Percentiles rank a stretch among this genome's conserved stretches.
phyloP scores from a whole-genome alignment of 2,113 vertebrate species.

The Castor canadensis region DNA sequence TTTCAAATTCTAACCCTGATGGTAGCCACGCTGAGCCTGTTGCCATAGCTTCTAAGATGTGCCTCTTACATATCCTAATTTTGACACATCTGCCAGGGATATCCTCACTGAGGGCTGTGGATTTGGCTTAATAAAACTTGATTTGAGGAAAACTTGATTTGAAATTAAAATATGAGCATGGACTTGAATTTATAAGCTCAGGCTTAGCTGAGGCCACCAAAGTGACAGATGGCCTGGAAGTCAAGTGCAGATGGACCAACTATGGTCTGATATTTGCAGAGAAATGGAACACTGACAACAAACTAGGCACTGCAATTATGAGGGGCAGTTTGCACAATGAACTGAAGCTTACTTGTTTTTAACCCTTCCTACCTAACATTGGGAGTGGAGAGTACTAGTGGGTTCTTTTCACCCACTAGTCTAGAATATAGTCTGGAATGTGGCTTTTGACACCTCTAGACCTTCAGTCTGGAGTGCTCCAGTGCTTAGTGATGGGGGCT shows the following conservation, averaged over 20 bases:
- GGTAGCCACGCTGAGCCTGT: neutral
- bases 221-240: slow-evolving; percentile 91
- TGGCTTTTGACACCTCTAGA: slow-evolving; percentile 91
- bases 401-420: slow-evolving; percentile 88
- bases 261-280: slow-evolving; percentile 90
- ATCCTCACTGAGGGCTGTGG: slow-evolving; percentile 61
- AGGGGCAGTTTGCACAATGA: slow-evolving; percentile 88
- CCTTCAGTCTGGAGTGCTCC: slow-evolving; percentile 87
- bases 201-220: slow-evolving; percentile 91
- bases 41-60: neutral
- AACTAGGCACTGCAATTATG: slow-evolving; percentile 90
- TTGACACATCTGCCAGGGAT: neutral
- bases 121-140: slow-evolving; percentile 91
- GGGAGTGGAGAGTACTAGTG: slow-evolving; percentile 85
- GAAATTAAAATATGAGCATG: slow-evolving; percentile 93
- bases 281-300: slow-evolving; percentile 92
- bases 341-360: slow-evolving; percentile 91
- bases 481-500: slow-evolving; percentile 90
- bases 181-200: slow-evolving; percentile 92
- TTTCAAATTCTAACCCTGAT: neutral
- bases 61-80: too few species aligned
- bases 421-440: slow-evolving; percentile 88
- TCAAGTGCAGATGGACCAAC: slow-evolving; percentile 90
- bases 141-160: slow-evolving; percentile 93
- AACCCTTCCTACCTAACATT: slow-evolving; percentile 92